Conservation (phyloP, 1,140 invertebrate genomes). For the Dinoponera quadriceps region DNA sequence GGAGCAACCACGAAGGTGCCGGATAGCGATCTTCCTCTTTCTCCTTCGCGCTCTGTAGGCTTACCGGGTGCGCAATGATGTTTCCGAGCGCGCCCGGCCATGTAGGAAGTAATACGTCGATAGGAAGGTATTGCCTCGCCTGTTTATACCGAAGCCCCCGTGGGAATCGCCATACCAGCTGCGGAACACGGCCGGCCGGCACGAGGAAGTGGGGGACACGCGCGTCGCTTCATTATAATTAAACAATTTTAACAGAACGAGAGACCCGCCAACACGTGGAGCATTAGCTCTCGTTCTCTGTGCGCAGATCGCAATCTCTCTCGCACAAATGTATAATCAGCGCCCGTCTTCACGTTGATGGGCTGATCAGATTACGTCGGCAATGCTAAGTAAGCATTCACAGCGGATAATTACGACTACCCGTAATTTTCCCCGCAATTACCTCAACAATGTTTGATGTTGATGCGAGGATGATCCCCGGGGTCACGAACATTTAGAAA, state of each 20-base stretch:
- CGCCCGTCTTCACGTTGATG: conserved; percentile 42
- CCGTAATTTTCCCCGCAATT: conserved; percentile 43
- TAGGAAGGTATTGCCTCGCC: conserved; percentile 66
- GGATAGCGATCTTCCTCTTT: conserved; percentile 66
- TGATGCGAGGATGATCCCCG: conserved; percentile 40
- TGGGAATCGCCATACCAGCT: conserved; percentile 61
- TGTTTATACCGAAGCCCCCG: conserved; percentile 62
- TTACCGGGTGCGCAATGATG: conserved; percentile 40
- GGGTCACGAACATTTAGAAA: conserved; percentile 53
- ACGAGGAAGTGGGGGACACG: too few relatives aligned
- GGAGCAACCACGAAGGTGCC: conserved; percentile 61
- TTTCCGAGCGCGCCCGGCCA: conserved; percentile 54
- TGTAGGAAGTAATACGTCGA: conserved; percentile 65
- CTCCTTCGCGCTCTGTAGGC: neutral
- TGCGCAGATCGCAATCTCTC: conserved; percentile 60
- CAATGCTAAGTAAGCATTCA: conserved; percentile 54
- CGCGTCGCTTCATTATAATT: neutral
- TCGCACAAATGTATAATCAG: conserved; percentile 62
- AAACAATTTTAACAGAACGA: conserved; percentile 46
- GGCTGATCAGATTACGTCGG: conserved; percentile 41
- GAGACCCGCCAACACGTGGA: conserved; percentile 27
- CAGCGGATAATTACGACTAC: conserved; percentile 52
- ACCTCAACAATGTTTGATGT: conserved; percentile 44
- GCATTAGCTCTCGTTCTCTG: conserved; percentile 29
- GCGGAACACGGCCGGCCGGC: too few relatives aligned